Evolutionary conservation across 2,888 invertebrate species (phyloP).

Genomic region (Nemotelus nigrinus): DNA sequence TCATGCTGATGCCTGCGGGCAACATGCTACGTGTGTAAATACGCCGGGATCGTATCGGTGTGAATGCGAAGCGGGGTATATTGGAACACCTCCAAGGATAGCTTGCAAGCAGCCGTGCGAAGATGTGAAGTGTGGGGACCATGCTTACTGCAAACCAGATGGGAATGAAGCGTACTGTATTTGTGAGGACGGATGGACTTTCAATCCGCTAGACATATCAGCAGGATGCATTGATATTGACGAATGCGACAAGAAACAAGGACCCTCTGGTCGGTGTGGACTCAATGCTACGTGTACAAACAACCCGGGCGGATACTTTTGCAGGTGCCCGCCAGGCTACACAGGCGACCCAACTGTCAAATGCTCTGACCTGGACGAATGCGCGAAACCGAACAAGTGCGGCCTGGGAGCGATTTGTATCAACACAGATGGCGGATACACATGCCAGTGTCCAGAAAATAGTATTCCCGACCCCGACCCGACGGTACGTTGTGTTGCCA

Average conservation of each 20-base stretch:
- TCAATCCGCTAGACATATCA: slow-evolving; percentile 86
- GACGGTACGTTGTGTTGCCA: slow-evolving; percentile 81
- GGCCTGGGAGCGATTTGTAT: slow-evolving; percentile 83
- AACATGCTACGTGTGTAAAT: slow-evolving; percentile 80
- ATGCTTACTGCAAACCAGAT: slow-evolving; percentile 89
- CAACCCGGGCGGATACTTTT: slow-evolving; percentile 80
- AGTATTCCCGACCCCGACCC: slow-evolving; percentile 87
- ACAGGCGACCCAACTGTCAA: slow-evolving; percentile 85
- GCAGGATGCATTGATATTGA: slow-evolving; percentile 93
- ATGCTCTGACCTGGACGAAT: slow-evolving; percentile 87
- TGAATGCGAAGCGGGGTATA: slow-evolving; percentile 82
- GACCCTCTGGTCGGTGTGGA: slow-evolving; percentile 86
- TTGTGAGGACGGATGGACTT: slow-evolving; percentile 93
- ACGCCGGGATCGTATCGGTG: slow-evolving; percentile 83
- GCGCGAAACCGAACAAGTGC: slow-evolving; percentile 75
- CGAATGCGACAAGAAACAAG: slow-evolving; percentile 84
- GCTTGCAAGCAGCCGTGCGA: slow-evolving; percentile 91
- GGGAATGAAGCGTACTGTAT: slow-evolving; percentile 91
- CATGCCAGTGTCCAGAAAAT: slow-evolving; percentile 83
- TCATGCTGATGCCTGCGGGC: slow-evolving; percentile 74
- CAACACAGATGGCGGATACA: slow-evolving; percentile 80
- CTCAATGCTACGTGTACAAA: slow-evolving; percentile 84
- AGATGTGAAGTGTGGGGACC: slow-evolving; percentile 87
- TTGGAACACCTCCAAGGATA: slow-evolving; percentile 83
- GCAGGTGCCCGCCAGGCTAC: slow-evolving; percentile 85